phyloP scores from a whole-genome alignment of 2,888 invertebrate genomes.

The Dryadula phaetusa region DNA sequence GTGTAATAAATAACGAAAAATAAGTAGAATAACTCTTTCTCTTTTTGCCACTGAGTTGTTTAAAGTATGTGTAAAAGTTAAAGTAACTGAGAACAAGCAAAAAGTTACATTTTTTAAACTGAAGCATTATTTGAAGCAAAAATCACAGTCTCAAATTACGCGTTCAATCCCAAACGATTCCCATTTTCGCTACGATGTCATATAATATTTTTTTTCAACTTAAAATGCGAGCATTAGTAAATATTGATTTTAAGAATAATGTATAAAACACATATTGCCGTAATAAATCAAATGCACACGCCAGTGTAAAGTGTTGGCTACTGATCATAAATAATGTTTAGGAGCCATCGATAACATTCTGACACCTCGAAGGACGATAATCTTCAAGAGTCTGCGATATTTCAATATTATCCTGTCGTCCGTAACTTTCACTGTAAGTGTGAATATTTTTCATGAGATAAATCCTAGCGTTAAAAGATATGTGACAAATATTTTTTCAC shows the following conservation, averaged over 20 bases:
- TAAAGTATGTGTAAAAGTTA: no score
- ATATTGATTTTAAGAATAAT: constrained; percentile 1
- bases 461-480: not conserved
- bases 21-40: no score
- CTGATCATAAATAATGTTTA: constrained; percentile 75
- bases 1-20: no score
- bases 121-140: no score
- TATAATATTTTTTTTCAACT: not conserved
- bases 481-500: not conserved
- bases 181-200: not conserved
- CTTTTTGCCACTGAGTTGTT: no score
- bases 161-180: no score
- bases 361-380: constrained; percentile 51
- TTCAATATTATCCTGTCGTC: constrained; percentile 44
- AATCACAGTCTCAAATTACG: no score
- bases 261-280: constrained; percentile 29
- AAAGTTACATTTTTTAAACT: no score
- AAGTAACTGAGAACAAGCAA: no score
- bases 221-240: not conserved
- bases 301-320: constrained; percentile 66
- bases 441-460: constrained; percentile 13
- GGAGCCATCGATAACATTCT: constrained; percentile 58
- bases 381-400: constrained; percentile 43
- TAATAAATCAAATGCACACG: constrained; percentile 66
- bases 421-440: constrained; percentile 32